Percentiles rank a stretch among this genome's conserved stretches.
Conservation (phyloP, 2,888 invertebrate genomes). For the Dione vanillae region DNA sequence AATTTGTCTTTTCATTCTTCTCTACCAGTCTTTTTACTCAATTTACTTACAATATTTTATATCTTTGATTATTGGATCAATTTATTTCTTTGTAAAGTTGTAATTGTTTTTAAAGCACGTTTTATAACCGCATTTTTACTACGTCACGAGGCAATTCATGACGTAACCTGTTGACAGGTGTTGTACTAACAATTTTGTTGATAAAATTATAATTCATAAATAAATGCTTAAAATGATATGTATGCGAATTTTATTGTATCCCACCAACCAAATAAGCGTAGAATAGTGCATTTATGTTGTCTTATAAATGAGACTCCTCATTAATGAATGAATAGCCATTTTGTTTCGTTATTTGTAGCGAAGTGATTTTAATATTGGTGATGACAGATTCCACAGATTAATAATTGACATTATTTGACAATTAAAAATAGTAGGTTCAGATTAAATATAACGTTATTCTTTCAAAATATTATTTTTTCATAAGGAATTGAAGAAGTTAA, state of each 20-base stretch:
- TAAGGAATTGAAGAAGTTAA: too few relatives aligned
- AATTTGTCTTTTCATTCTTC: conserved; percentile 56
- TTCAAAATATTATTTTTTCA: too few relatives aligned
- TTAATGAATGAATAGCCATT: conserved; percentile 5
- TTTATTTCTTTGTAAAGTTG: conserved; percentile 6
- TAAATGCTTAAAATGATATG: conserved; percentile 12
- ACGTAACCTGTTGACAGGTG: conserved; percentile 21
- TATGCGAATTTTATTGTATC: conserved; percentile 1
- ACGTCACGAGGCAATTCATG: conserved; percentile 17
- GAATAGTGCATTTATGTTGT: not conserved
- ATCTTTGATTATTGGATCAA: not conserved
- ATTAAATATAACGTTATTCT: too few relatives aligned
- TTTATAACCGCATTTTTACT: conserved; percentile 17
- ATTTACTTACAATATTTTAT: not conserved
- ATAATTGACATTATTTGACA: too few relatives aligned
- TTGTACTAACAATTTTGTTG: conserved; percentile 1
- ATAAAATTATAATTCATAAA: conserved; percentile 7
- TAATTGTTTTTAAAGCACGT: conserved; percentile 13
- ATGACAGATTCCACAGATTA: conserved; percentile 8
- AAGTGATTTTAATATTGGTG: not conserved
- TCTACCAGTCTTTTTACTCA: conserved; percentile 15
- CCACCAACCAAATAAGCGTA: not conserved
- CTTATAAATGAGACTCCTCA: not conserved
- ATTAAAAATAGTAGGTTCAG: too few relatives aligned
- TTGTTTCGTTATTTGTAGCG: not conserved